phyloP scores from a whole-genome alignment of 2,797 vertebrate species.

The Falco novaeseelandiae region DNA sequence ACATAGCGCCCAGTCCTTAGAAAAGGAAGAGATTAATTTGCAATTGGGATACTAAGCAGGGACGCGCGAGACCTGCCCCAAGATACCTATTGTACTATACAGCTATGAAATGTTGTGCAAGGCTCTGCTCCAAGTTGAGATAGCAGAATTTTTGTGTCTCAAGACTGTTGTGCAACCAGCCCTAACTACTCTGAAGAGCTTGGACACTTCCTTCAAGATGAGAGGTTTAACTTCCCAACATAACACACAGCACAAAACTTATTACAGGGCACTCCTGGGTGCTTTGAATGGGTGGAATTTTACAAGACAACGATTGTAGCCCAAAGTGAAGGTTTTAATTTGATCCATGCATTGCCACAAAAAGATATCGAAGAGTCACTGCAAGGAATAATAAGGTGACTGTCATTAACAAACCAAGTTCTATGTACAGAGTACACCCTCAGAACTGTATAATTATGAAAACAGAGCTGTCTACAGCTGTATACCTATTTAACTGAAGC shows the following conservation, averaged over 20 bases:
- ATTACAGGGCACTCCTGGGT: background rate
- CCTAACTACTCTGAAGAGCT: background rate
- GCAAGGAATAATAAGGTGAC: background rate
- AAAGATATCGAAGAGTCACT: background rate
- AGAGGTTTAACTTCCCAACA: background rate
- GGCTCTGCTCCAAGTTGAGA: background rate
- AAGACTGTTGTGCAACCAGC: background rate
- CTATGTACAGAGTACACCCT: background rate
- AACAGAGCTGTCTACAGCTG: background rate
- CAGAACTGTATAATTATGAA: background rate
- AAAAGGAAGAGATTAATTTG: background rate
- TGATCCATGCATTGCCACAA: background rate
- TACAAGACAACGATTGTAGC: background rate
- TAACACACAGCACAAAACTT: background rate
- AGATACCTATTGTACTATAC: background rate
- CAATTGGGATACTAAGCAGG: background rate
- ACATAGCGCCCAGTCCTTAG: background rate
- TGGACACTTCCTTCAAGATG: background rate
- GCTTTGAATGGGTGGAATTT: background rate
- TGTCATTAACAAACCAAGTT: background rate
- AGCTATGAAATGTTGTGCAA: background rate
- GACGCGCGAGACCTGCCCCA: rapidly evolving
- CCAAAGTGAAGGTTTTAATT: background rate
- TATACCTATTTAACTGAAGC: background rate
- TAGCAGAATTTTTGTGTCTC: background rate